Percentiles rank a stretch among this genome's conserved stretches.
Evolutionary conservation across 1,140 invertebrate species (phyloP).

Genomic region (Drosophila athabasca): DNA sequence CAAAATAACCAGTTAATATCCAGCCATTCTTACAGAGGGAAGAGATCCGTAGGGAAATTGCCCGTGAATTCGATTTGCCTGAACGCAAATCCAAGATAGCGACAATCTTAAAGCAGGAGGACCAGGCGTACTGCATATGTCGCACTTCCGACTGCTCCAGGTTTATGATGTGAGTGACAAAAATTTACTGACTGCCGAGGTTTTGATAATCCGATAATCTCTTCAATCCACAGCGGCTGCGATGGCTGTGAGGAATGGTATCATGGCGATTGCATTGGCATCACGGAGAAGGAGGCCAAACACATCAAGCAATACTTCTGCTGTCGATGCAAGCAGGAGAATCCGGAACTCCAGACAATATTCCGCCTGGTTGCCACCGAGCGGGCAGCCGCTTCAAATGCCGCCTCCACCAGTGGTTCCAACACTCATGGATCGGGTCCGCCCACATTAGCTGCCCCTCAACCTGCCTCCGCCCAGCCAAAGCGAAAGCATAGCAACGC

Average conservation of each 20-base stretch:
- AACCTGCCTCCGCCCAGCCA: neutral
- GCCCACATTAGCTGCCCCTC: neutral
- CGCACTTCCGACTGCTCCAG: constrained; percentile 94
- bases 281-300: constrained; percentile 96
- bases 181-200: no score
- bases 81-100: constrained; percentile 96
- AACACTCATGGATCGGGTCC: constrained; percentile 53
- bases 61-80: constrained; percentile 93
- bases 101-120: constrained; percentile 93
- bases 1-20: neutral
- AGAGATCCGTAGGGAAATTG: constrained; percentile 95
- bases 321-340: constrained; percentile 91
- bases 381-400: constrained; percentile 46
- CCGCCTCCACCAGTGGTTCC: constrained; percentile 43
- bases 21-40: constrained; percentile 87
- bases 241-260: constrained; percentile 99
- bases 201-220: no score
- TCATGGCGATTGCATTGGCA: constrained; percentile 98
- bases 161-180: constrained; percentile 95
- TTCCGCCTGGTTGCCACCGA: constrained; percentile 85
- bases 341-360: constrained; percentile 91
- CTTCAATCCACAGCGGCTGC: constrained; percentile 89
- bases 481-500: constrained; percentile 50
- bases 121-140: constrained; percentile 97
- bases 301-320: constrained; percentile 97